Conservation (phyloP, 2,797 vertebrate genomes). For the Sebastes alutus region DNA sequence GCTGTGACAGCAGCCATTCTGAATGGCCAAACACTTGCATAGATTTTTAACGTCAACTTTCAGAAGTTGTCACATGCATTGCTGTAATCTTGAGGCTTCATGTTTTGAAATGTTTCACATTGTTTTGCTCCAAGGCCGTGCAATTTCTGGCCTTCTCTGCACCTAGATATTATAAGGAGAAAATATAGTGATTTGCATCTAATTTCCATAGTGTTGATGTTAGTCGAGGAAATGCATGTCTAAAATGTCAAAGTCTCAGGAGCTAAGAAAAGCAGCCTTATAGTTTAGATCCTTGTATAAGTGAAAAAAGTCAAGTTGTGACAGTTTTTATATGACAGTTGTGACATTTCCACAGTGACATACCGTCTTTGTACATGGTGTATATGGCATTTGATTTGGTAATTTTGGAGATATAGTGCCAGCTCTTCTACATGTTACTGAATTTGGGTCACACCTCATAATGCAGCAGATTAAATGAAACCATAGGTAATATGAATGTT, state of each 20-base stretch:
- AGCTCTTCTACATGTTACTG: not conserved
- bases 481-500: not conserved
- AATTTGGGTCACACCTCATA: not conserved
- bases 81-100: not conserved
- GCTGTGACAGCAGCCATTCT: not conserved
- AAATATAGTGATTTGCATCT: conserved; percentile 20
- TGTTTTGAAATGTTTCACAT: conserved; percentile 11
- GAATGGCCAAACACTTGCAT: not conserved
- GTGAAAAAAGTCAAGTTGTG: not conserved
- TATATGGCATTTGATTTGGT: not conserved
- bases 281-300: not conserved
- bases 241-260: conserved; percentile 3
- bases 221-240: conserved; percentile 2
- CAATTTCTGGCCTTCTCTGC: not conserved
- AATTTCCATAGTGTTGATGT: conserved; percentile 25
- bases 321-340: not conserved
- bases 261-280: conserved; percentile 10
- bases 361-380: not conserved
- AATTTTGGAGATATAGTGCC: not conserved
- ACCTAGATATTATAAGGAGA: not conserved
- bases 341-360: conserved; percentile 2
- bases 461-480: not conserved
- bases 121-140: not conserved
- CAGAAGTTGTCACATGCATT: not conserved
- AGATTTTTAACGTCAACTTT: not conserved